phyloP scores from a whole-genome alignment of 1,140 invertebrate species.

The Physella acuta region DNA sequence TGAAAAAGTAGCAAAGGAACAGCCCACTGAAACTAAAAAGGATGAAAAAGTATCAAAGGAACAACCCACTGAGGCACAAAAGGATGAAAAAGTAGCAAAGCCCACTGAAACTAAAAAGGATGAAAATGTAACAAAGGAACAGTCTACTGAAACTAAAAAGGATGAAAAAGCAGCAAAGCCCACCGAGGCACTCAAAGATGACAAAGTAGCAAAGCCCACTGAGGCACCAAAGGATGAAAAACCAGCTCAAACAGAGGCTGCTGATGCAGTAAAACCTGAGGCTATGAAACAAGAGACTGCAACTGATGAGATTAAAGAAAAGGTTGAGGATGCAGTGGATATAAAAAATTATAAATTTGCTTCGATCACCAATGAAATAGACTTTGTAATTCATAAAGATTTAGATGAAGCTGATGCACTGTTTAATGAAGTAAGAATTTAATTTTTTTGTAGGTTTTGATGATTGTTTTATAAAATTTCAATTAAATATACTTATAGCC shows the following conservation, averaged over 20 bases:
- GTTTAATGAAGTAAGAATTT: slow-evolving; percentile 32
- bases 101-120: no score
- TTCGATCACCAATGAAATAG: slow-evolving; percentile 36
- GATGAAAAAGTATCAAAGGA: no score
- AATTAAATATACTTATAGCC: neutral
- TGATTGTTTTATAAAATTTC: neutral
- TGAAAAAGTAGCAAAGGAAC: no score
- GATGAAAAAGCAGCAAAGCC: slow-evolving; percentile 16
- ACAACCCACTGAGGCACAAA: no score
- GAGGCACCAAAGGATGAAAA: slow-evolving; percentile 5
- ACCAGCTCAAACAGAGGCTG: slow-evolving; percentile 1
- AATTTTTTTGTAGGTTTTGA: neutral
- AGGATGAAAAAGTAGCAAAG: no score
- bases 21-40: no score
- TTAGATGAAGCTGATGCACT: slow-evolving; percentile 41
- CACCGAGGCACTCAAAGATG: neutral
- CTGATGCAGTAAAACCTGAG: neutral
- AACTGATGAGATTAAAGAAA: slow-evolving; percentile 7
- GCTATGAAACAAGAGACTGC: slow-evolving; percentile 2
- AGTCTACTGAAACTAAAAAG: slow-evolving; percentile 11
- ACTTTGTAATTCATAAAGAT: slow-evolving; percentile 33
- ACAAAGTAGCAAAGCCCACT: neutral
- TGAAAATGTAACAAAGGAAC: slow-evolving; percentile 5
- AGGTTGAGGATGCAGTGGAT: slow-evolving; percentile 7
- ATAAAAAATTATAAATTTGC: slow-evolving; percentile 30